Evolutionary conservation across 2,888 invertebrate genomes (phyloP).

Genomic region (Lithosia quadra): DNA sequence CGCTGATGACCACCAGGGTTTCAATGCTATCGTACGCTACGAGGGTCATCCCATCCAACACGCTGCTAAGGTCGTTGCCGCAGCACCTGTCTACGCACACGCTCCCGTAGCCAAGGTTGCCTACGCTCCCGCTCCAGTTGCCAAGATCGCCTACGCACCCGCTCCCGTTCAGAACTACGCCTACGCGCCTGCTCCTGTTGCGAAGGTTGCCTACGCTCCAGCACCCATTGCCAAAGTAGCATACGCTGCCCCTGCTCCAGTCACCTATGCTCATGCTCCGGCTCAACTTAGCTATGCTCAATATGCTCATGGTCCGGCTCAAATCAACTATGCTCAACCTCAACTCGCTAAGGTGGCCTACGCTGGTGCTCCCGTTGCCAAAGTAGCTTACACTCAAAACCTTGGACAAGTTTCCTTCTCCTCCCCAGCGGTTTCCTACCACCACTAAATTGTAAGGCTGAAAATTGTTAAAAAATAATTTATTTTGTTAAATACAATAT

Average conservation of each 20-base stretch:
- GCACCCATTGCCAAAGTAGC: too few relatives aligned
- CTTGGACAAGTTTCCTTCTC: slow-evolving; percentile 71
- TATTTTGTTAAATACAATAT: slow-evolving; percentile 72
- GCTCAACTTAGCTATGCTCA: slow-evolving; percentile 43
- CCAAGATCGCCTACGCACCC: slow-evolving; percentile 41
- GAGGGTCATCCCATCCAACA: slow-evolving; percentile 72
- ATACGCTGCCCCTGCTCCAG: too few relatives aligned
- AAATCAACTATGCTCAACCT: slow-evolving; percentile 53
- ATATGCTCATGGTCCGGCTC: slow-evolving; percentile 49
- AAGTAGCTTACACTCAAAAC: slow-evolving; percentile 56
- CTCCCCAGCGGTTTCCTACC: slow-evolving; percentile 75
- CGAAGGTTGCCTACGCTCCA: slow-evolving; percentile 67
- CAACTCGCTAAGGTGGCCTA: slow-evolving; percentile 54
- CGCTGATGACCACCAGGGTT: slow-evolving; percentile 76
- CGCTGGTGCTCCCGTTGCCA: slow-evolving; percentile 41
- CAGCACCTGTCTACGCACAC: slow-evolving; percentile 66
- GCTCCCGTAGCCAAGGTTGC: slow-evolving; percentile 43
- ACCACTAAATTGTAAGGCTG: slow-evolving; percentile 69
- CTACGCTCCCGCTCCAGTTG: slow-evolving; percentile 58
- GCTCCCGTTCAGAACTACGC: slow-evolving; percentile 49
- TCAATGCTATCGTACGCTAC: slow-evolving; percentile 81
- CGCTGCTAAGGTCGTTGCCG: slow-evolving; percentile 48
- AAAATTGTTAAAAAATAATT: slow-evolving; percentile 57
- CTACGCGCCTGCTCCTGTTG: slow-evolving; percentile 49
- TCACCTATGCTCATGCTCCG: slow-evolving; percentile 59